Percentiles rank a stretch among this genome's conserved stretches.
These are phyloP conservation scores for Mesembrinibis cayennensis DNA, from an alignment of 2,113 vertebrate species.

Conservation along the genomic window DNA sequence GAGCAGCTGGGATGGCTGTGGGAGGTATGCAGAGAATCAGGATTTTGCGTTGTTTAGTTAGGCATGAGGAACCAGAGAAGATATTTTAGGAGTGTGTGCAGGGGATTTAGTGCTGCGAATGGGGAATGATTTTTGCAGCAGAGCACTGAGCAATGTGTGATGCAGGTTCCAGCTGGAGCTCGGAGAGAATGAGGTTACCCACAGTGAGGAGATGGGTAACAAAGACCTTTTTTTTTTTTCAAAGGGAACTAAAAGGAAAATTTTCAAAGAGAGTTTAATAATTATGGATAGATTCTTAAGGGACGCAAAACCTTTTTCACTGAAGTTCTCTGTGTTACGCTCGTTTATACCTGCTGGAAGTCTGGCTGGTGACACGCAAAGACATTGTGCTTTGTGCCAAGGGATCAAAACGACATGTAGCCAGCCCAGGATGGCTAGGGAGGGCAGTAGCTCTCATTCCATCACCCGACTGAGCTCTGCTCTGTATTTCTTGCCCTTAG, in stretches of 20 bases:
- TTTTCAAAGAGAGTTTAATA: not conserved
- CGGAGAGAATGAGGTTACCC: constrained; percentile 43
- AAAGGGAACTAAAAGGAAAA: not conserved
- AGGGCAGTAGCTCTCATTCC: not conserved
- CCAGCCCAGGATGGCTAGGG: not conserved
- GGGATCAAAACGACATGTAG: not conserved
- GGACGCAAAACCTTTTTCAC: not conserved
- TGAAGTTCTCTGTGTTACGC: not conserved
- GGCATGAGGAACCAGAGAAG: constrained; percentile 20
- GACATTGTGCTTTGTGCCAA: not conserved
- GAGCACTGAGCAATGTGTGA: not conserved
- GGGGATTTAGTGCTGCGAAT: constrained; percentile 8
- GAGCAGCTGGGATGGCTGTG: constrained; percentile 56
- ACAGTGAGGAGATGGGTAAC: constrained; percentile 9
- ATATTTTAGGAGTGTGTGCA: constrained; percentile 43
- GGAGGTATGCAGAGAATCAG: constrained; percentile 39
- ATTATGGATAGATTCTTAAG: not conserved
- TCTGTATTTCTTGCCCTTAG: not conserved
- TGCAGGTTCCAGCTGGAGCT: constrained; percentile 50
- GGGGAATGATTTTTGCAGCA: constrained; percentile 38
- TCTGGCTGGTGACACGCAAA: not conserved
- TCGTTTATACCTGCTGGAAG: not conserved
- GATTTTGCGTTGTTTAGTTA: constrained; percentile 52
- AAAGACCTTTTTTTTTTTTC: not conserved
- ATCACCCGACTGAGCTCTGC: not conserved